Conservation (phyloP, 2,113 vertebrate genomes). For the Misgurnus mizolepis region DNA sequence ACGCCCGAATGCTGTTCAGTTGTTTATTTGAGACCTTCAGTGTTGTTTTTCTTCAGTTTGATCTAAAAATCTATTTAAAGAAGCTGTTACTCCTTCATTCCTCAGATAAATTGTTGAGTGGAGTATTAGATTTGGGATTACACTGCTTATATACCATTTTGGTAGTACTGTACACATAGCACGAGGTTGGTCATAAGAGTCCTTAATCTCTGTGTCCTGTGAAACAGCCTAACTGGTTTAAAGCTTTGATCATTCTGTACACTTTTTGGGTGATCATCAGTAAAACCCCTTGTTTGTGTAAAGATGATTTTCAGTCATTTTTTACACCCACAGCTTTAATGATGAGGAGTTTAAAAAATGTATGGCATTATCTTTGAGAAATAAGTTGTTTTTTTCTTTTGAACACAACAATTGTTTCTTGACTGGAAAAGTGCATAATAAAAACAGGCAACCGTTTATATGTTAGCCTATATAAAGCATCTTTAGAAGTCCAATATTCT, state of each 20-base stretch:
- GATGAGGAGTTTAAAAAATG: not conserved
- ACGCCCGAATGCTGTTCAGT: not conserved
- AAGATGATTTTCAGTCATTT: not conserved
- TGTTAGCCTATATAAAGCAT: not conserved
- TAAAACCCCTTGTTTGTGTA: not conserved
- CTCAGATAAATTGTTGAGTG: conserved; percentile 9
- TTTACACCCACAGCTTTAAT: not conserved
- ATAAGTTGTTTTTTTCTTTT: not conserved
- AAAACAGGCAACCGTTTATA: not conserved
- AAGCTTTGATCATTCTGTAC: not conserved
- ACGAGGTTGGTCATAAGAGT: conserved; percentile 22
- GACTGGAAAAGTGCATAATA: not conserved
- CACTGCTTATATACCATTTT: not conserved
- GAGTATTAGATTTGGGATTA: not conserved
- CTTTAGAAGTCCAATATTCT: too few relatives aligned
- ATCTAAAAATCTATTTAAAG: not conserved
- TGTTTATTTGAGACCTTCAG: not conserved
- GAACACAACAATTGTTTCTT: not conserved
- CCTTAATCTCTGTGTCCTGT: not conserved
- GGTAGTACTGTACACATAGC: not conserved
- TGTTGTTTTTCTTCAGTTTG: not conserved
- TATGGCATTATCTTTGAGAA: not conserved
- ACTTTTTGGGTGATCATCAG: not conserved
- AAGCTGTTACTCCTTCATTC: not conserved
- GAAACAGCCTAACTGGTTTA: not conserved